Percentiles rank a stretch among this genome's conserved stretches.
phyloP scores from a whole-genome alignment of 1,140 invertebrate species.

The Mylabris phalerata region DNA sequence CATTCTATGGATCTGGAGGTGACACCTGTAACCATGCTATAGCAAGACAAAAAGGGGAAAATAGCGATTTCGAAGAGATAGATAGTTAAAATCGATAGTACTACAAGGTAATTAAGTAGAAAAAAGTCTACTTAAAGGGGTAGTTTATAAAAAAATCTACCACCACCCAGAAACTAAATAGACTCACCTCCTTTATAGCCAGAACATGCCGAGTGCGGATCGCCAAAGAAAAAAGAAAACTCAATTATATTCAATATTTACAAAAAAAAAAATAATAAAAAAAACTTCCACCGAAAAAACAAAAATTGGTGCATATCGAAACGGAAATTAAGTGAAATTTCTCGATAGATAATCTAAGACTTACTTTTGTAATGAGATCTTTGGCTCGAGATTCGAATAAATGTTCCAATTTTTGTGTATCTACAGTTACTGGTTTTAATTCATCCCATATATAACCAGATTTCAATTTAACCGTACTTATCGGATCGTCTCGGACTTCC shows the following conservation, averaged over 20 bases:
- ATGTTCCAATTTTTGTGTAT: constrained; percentile 91
- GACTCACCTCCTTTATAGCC: constrained; percentile 38
- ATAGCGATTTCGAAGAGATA: background rate
- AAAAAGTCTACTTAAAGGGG: background rate
- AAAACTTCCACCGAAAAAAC: constrained; percentile 10
- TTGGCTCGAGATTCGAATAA: constrained; percentile 95
- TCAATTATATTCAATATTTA: constrained; percentile 15
- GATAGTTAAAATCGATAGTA: background rate
- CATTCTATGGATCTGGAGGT: too few species aligned
- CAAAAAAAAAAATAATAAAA: constrained; percentile 10
- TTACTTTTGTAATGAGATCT: constrained; percentile 89
- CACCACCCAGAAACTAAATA: constrained; percentile 29
- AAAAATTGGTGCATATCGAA: too few species aligned
- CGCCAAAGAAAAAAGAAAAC: constrained; percentile 34
- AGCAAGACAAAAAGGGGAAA: background rate
- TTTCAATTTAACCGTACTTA: constrained; percentile 59
- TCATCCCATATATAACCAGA: constrained; percentile 92
- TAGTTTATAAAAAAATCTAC: constrained; percentile 19
- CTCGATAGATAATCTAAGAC: background rate
- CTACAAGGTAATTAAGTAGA: background rate
- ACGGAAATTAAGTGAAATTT: too few species aligned
- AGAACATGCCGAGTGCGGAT: constrained; percentile 35
- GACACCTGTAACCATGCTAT: too few species aligned
- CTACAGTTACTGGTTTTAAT: constrained; percentile 72
- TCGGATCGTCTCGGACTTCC: constrained; percentile 80